phyloP scores from a whole-genome alignment of 2,113 vertebrate genomes.

The Plestiodon gilberti region DNA sequence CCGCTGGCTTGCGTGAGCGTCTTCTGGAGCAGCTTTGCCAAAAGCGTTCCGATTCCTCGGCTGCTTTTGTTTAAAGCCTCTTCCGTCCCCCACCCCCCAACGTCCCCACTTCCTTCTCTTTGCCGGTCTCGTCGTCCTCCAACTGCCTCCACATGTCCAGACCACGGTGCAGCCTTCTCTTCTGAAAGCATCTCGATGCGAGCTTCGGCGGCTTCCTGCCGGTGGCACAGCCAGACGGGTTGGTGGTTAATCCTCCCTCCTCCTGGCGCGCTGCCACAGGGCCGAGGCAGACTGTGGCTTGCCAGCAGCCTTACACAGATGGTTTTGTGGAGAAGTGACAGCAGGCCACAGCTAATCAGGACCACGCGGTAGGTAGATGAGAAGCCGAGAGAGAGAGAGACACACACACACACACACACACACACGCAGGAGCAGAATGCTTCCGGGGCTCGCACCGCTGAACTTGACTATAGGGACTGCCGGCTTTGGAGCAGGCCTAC shows the following conservation, averaged over 20 bases:
- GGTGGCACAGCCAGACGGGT: conserved; percentile 49
- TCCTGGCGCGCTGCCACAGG: conserved; percentile 60
- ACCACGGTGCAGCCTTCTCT: conserved; percentile 40
- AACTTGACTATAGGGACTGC: no score
- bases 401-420: no score
- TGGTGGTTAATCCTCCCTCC: conserved; percentile 46
- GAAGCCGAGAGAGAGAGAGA: background rate
- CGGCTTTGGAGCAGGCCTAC: no score
- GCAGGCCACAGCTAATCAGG: conserved; percentile 58
- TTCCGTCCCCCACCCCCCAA: background rate
- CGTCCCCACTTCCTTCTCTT: background rate
- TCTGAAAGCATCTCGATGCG: background rate
- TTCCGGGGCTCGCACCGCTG: no score
- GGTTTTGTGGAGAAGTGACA: conserved; percentile 35
- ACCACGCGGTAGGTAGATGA: conserved; percentile 21
- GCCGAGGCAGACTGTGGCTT: conserved; percentile 60
- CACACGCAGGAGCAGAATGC: no score
- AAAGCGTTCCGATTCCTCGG: background rate
- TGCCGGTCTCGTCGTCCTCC: background rate
- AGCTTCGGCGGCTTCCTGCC: conserved; percentile 50
- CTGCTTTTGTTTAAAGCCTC: background rate
- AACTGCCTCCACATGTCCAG: background rate
- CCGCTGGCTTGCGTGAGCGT: background rate
- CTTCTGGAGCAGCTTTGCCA: background rate
- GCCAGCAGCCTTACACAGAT: conserved; percentile 36